Evolutionary conservation across 1,140 invertebrate species (phyloP), one percentile per base, ranked within the genome.

Genomic region (Campoletis sonorensis): DNA sequence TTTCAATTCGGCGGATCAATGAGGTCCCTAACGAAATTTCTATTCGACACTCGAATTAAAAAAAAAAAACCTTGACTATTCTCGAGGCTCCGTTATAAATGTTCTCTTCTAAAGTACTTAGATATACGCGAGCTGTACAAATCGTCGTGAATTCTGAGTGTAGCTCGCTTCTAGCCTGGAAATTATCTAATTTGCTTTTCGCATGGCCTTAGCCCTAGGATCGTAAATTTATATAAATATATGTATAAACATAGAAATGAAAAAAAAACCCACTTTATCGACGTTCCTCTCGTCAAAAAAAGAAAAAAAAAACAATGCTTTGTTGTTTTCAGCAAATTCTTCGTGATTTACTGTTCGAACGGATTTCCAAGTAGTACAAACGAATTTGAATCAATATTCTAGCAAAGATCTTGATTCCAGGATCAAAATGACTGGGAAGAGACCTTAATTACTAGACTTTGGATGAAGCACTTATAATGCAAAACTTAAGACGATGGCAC

Each of bases 181-280:
- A 18, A 76, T n/a, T n/a, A 13, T 49, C 51, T 51, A 58, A n/a
- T 5, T 77, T 30, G 73, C 73, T 77, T 37, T 54, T 64, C 54
- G 73, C 73, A 51, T 77, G 73, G 67, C 30, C 67, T n/a, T 15
- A 33, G 16, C 67, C 15, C 67, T 54, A n/a, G 67, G 5, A 16
- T 16, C 8, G 13, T 70, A 27, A 10, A 61, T 67, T 30, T 67
- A 30, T 33, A 27, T 21, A 61, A 54, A 16, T 54, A 26, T 23
- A 3, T 64, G n/a, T n/a, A n/a, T n/a, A n/a, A n/a, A n/a, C n/a
- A n/a, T n/a, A 64, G 1, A 23, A 21, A 64, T 64, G 58, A n/a
- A n/a, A n/a, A 21, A 26, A 76, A 51, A 61, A 61, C 51, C 21
- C 0, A 13, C 27, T 58, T 61, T 64, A 64, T 77, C 73, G 54